A percentile compares a stretch with the other conserved stretches of the same genome.
These are phyloP conservation scores for Chrysina gloriosa DNA, from an alignment of 2,888 invertebrate species.

Conservation along the genomic window DNA sequence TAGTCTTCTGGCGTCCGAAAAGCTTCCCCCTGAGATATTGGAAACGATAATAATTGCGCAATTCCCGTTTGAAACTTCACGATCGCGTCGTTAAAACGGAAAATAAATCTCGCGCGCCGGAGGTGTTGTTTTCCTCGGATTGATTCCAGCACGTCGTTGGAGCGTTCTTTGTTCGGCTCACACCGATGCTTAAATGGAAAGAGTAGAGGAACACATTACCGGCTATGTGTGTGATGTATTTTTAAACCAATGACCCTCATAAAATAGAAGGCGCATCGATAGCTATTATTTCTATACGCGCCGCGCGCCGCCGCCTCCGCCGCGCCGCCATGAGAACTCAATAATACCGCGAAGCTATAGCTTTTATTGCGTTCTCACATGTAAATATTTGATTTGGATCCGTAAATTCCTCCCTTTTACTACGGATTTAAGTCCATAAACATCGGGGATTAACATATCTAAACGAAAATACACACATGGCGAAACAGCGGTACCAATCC, in stretches of 20 bases:
- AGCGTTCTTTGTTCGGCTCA: not conserved
- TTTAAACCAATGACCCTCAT: slow-evolving; percentile 40
- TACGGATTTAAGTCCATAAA: slow-evolving; percentile 34
- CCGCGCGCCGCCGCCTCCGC: not conserved
- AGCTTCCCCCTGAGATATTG: not conserved
- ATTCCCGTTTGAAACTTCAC: not conserved
- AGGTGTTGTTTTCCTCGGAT: not conserved
- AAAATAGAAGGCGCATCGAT: slow-evolving; percentile 38
- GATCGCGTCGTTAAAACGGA: not conserved
- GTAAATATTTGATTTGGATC: slow-evolving; percentile 40
- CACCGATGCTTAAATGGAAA: slow-evolving; percentile 13
- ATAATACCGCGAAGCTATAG: slow-evolving; percentile 35
- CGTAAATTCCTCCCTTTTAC: slow-evolving; percentile 34
- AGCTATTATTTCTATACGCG: slow-evolving; percentile 37
- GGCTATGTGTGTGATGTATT: slow-evolving; percentile 28
- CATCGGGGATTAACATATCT: slow-evolving; percentile 25
- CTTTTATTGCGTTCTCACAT: slow-evolving; percentile 38
- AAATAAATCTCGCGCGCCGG: not conserved
- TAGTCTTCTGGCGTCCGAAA: no score
- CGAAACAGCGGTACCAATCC: not conserved
- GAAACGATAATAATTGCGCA: not conserved
- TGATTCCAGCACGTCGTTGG: not conserved
- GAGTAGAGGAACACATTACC: slow-evolving; percentile 7
- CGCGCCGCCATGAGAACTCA: slow-evolving; percentile 33
- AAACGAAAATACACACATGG: slow-evolving; percentile 17